Evolutionary conservation across 2,797 vertebrate genomes (phyloP).

Genomic region (Chelidonichthys spinosus): DNA sequence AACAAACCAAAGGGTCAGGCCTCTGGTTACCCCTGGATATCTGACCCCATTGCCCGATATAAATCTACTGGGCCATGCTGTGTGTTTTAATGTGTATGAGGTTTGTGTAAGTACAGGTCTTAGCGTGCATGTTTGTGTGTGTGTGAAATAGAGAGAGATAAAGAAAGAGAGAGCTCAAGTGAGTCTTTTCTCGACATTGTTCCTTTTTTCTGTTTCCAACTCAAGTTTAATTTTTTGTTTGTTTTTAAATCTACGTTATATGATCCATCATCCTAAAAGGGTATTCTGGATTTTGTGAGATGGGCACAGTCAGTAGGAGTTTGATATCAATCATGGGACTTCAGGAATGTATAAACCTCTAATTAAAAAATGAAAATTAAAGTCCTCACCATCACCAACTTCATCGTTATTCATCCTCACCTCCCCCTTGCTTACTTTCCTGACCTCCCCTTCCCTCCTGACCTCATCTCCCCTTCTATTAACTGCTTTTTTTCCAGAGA

Average conservation of each 20-base stretch:
- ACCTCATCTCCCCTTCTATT: background rate
- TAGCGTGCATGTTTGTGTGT: background rate
- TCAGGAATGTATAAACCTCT: background rate
- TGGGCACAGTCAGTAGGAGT: background rate
- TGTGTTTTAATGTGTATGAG: constrained; percentile 37
- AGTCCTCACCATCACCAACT: background rate
- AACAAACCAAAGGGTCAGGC: constrained; percentile 69
- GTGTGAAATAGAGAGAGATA: background rate
- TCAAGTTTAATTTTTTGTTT: background rate
- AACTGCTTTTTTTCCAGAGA: background rate
- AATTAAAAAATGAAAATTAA: background rate
- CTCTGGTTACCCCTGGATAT: constrained; percentile 65
- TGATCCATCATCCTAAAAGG: background rate
- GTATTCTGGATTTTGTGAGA: background rate
- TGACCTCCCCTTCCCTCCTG: background rate
- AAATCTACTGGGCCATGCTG: constrained; percentile 64
- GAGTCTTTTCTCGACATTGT: background rate
- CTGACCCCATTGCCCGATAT: constrained; percentile 66
- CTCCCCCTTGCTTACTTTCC: background rate
- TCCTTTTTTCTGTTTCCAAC: constrained; percentile 1
- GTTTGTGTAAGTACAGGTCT: constrained; percentile 25
- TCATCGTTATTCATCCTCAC: background rate
- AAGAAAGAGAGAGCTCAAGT: background rate
- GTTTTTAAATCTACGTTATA: constrained; percentile 4
- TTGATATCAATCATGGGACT: background rate